Percentiles rank a stretch among this genome's conserved stretches.
Evolutionary conservation across 2,797 vertebrate species (phyloP).

Genomic region (Glyptemys insculpta): DNA sequence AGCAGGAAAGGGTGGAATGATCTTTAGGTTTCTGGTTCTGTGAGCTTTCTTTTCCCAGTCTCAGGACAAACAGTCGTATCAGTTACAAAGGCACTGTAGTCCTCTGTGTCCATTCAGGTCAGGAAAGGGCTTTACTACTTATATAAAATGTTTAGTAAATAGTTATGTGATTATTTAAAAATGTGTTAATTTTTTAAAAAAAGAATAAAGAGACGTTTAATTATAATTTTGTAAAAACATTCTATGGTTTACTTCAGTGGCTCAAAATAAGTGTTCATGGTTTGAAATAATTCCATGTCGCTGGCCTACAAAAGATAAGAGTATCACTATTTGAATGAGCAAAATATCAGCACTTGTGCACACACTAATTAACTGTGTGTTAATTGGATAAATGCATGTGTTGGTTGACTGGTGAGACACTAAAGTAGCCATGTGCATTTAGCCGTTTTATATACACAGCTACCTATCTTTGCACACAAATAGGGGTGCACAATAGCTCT

Average conservation of each 20-base stretch:
- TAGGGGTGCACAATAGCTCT: not conserved
- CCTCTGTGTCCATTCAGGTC: not conserved
- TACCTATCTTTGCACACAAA: not conserved
- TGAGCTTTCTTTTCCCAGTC: not conserved
- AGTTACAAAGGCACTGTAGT: not conserved
- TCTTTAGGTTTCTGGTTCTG: not conserved
- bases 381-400: not conserved
- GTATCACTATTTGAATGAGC: not conserved
- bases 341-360: not conserved
- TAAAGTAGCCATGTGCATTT: not conserved
- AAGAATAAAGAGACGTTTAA: not conserved
- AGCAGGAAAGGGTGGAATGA: not conserved
- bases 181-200: not conserved
- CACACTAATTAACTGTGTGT: not conserved
- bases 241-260: not conserved
- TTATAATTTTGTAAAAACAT: not conserved
- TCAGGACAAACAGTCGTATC: not conserved
- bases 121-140: not conserved
- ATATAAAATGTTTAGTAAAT: not conserved
- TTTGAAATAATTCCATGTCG: slow-evolving; percentile 8
- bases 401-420: not conserved
- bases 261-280: not conserved
- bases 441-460: not conserved
- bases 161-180: not conserved
- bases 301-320: slow-evolving; percentile 11